These are phyloP conservation scores for Tetramorium parvispinum DNA, from an alignment of 1,140 invertebrate genomes.

Conservation along the genomic window DNA sequence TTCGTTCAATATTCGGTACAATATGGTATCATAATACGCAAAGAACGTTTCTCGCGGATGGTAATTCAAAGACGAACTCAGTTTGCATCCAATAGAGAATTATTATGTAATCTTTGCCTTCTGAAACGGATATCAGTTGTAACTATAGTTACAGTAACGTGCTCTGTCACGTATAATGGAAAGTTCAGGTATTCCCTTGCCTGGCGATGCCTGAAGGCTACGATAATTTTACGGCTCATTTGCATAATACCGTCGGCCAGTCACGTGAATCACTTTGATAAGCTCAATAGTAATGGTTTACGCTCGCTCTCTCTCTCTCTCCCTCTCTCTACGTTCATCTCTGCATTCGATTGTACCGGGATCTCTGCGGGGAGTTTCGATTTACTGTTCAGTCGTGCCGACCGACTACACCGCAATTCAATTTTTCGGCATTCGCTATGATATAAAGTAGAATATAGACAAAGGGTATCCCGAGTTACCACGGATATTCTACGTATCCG, in stretches of 20 bases:
- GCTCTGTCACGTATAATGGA: constrained; percentile 44
- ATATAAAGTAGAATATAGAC: constrained; percentile 39
- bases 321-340: constrained; percentile 40
- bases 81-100: constrained; percentile 23
- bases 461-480: constrained; percentile 5
- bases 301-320: constrained; percentile 10
- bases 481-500: neutral
- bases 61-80: constrained; percentile 40
- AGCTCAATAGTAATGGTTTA: constrained; percentile 72
- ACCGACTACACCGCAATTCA: constrained; percentile 21
- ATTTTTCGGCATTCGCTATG: constrained; percentile 44
- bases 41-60: neutral
- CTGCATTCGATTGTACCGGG: constrained; percentile 37
- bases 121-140: constrained; percentile 37
- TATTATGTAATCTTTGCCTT: constrained; percentile 53
- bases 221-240: constrained; percentile 72
- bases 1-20: neutral
- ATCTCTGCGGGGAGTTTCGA: constrained; percentile 37
- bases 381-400: constrained; percentile 29
- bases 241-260: constrained; percentile 69
- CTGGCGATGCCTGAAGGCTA: constrained; percentile 61
- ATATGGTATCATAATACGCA: neutral
- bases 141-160: constrained; percentile 17
- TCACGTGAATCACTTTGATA: constrained; percentile 74
- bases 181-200: constrained; percentile 64